Evolutionary conservation across 2,888 invertebrate species (phyloP), one percentile per base, ranked within the genome.

Genomic region (Lathronympha strigana): DNA sequence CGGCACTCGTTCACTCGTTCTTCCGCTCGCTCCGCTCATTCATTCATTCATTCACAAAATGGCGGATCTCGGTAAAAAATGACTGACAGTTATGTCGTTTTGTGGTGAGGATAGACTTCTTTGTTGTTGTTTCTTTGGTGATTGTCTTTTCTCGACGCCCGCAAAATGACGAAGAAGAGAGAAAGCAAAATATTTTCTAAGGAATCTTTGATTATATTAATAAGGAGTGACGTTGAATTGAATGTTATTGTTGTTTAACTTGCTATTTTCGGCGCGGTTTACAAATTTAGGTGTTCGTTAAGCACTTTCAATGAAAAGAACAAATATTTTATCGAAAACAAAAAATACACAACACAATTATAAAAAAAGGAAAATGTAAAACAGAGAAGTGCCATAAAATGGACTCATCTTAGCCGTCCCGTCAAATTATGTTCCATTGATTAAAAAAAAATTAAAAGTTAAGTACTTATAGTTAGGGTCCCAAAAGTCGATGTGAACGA

Each of bases 51-150:
- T 43, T 43, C 57, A 40, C 31, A 57, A 45, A 57, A 45, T 17
- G 43, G 31, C 31, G 4, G 31, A 19, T 19, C 13, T 57, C 15
- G 4, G 28, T 28, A n/a, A 1, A 13, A 19, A 19, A 3, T 28
- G 3, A 43, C 43, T 45, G 31, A 19, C 43, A 57, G 43, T 57
- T 57, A 28, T 13, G 57, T 40, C 57, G 43, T 57, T 57, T n/a
- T 57, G 28, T 19, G n/a, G 11, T n/a, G 17, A 36, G 15, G n/a
- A 17, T 23, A 5, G 6, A 21, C 21, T 47, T 47, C 47, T 47
- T 23, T 47, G 47, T 66, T 66, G 64, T 54, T 57, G 57, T 61
- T 61, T 60, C 53, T 60, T 60, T 60, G 54, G 38, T 53, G 61
- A 60, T 64, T 45, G 64, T 63, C 63, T 55, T 60, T 60, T 49